Base-by-base conservation (phyloP, 2,113 vertebrate species). In the Corvus hawaiiensis region DNA sequence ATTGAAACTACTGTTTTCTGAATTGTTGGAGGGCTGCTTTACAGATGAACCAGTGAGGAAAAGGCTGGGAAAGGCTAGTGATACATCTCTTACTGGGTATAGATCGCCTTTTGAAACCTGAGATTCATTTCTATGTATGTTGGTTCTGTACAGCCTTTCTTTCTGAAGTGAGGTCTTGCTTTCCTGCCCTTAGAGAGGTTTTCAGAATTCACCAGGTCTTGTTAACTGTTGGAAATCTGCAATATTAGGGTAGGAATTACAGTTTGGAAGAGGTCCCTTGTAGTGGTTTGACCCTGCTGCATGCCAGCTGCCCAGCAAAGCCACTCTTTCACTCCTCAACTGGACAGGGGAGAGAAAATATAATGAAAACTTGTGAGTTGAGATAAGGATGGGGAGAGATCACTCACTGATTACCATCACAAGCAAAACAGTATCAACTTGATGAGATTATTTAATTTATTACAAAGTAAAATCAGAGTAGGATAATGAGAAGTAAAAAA, bases 51-150 rank as follows among this genome's bases (percentile, higher is more conserved):
- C 51, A 49, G 35, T 19, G 61, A 87, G 52, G 30, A 77, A 16
- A 5, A 58, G 51, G 52, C 88, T 74, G 68, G 30, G 33, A 71
- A 58, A 67, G 39, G 80, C 76, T 87, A 69, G n/a, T 41, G 44
- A 6, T 27, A 30, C 0, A 0, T 66, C 64, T 82, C 51, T 62
- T 68, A 24, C 0, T 84, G 69, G 37, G 16, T 3, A 1, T 62
- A 44, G 66, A 56, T 64, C 49, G 73, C 41, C 26, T n/a, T 62
- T 82, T 80, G 67, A 90, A 87, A 69, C 48, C 43, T 24, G 43
- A 49, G 24, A 74, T 79, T 72, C 15, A 11, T 69, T 87, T 62
- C 67, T 78, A 2, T n/a, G 21, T 9, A 6, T 16, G 11, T 55
- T 67, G 2, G 3, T 59, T 76, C 54, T 46, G 0, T 22, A 7